Base-by-base conservation (phyloP, 2,113 vertebrate genomes). In the Syngnathus typhle region DNA sequence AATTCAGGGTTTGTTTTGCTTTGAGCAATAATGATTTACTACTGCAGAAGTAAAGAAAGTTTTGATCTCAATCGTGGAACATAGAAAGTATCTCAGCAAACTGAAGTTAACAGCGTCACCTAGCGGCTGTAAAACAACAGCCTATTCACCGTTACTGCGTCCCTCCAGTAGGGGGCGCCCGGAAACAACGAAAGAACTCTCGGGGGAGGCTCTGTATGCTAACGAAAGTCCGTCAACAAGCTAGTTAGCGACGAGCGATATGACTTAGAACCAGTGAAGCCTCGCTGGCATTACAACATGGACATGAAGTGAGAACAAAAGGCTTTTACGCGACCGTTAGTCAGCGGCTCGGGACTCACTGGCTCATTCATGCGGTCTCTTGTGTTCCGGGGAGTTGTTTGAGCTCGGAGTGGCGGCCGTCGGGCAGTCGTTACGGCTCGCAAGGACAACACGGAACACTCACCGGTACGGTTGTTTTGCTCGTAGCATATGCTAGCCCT, bases 181-280 rank as follows among this genome's bases (percentile, higher is more conserved):
- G 18, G 59, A 6, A 18, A 47, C 73, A 19, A 67, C 6, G 37
- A 9, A 19, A 59, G 41, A 66, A 59, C 1, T 36, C 12, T 0
- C 32, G 1, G 5, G 44, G 11, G 44, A 83, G 67, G 67, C 27
- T 84, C 64, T 60, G 49, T 54, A 56, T 32, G 72, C 74, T 74
- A 80, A 81, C 75, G 71, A 60, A 74, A 66, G 44, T 83, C 79
- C 68, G 73, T 72, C 80, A 84, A 81, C 80, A 72, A 85, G 88
- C 87, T 87, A 86, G 84, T 85, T 87, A 84, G 80, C 82, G 18
- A 36, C 1, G 43, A 63, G 56, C 54, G 67, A 59, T 10, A 66
- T 19, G 55, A 44, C 59, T 41, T 32, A 65, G 39, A 39, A 37
- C 11, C 13, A 8, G 19, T 11, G 70, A 65, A 60, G 39, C 58